Conservation (phyloP, 2,797 vertebrate genomes). For the Tinamus major region DNA sequence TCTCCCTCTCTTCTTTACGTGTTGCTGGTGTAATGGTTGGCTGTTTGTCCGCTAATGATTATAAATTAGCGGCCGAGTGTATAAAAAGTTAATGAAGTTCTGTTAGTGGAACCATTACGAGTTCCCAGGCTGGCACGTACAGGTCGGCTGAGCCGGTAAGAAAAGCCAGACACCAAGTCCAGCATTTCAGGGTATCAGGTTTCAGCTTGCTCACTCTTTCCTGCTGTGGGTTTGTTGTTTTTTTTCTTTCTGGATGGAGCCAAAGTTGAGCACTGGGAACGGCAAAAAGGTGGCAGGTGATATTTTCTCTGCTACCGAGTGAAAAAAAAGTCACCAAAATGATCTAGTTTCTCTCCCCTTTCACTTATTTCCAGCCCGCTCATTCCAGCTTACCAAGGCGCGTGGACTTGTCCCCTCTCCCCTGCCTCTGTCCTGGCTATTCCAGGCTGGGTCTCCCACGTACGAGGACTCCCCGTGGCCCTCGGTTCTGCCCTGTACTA, state of each 20-base stretch:
- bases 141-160: constrained; percentile 62
- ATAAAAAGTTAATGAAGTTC: constrained; percentile 78
- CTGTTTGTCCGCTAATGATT: constrained; percentile 74
- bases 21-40: constrained; percentile 70
- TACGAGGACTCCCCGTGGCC: neutral
- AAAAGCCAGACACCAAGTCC: constrained; percentile 55
- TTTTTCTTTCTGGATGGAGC: constrained; percentile 28
- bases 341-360: neutral
- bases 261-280: neutral
- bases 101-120: constrained; percentile 70
- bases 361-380: neutral
- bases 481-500: neutral
- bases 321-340: neutral
- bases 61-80: constrained; percentile 76
- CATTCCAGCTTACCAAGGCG: neutral
- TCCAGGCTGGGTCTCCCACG: neutral
- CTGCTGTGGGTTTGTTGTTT: constrained; percentile 11
- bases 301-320: neutral
- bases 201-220: constrained; percentile 66
- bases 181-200: constrained; percentile 58
- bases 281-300: constrained; percentile 51
- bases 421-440: neutral
- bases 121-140: constrained; percentile 64
- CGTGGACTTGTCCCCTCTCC: neutral
- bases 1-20: constrained; percentile 43